Percentiles rank a stretch among this genome's conserved stretches.
These are phyloP conservation scores for Geothlypis trichas DNA, from an alignment of 2,113 vertebrate species.

Conservation along the genomic window DNA sequence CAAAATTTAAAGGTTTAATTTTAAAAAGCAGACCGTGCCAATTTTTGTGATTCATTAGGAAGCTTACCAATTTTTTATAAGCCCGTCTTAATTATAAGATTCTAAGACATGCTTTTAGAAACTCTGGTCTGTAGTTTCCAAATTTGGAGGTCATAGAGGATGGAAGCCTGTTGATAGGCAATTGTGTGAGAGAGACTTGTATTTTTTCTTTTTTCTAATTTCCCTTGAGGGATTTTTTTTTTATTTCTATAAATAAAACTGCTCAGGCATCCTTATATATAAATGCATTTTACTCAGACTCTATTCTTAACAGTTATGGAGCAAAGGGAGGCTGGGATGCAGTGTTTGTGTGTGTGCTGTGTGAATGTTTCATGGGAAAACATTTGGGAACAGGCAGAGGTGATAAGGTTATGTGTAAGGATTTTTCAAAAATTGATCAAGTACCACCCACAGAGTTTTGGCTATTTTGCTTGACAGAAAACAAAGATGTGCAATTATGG, in stretches of 20 bases:
- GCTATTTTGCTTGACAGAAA: slow-evolving; percentile 57
- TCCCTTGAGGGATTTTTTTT: background rate
- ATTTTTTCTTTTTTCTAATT: background rate
- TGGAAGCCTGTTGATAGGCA: background rate
- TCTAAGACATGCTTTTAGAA: slow-evolving; percentile 7
- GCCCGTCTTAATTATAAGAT: slow-evolving; percentile 15
- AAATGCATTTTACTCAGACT: background rate
- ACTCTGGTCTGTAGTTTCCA: background rate
- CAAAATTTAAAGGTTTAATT: slow-evolving; percentile 34
- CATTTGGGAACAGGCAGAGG: background rate
- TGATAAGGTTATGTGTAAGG: slow-evolving; percentile 38
- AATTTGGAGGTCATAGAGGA: background rate
- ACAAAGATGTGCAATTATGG: slow-evolving; percentile 69
- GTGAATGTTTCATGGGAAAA: background rate
- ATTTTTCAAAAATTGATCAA: slow-evolving; percentile 16
- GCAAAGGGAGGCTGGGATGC: background rate
- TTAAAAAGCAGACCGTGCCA: slow-evolving; percentile 27
- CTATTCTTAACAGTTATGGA: background rate
- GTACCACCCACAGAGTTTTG: slow-evolving; percentile 40
- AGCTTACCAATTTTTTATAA: slow-evolving; percentile 35
- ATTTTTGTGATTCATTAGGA: slow-evolving; percentile 58
- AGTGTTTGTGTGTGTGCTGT: background rate
- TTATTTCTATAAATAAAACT: background rate
- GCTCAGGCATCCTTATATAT: background rate
- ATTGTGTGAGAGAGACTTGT: background rate